These are phyloP conservation scores for Hypocryptadius cinnamomeus DNA, from an alignment of 2,113 vertebrate species.

Conservation along the genomic window DNA sequence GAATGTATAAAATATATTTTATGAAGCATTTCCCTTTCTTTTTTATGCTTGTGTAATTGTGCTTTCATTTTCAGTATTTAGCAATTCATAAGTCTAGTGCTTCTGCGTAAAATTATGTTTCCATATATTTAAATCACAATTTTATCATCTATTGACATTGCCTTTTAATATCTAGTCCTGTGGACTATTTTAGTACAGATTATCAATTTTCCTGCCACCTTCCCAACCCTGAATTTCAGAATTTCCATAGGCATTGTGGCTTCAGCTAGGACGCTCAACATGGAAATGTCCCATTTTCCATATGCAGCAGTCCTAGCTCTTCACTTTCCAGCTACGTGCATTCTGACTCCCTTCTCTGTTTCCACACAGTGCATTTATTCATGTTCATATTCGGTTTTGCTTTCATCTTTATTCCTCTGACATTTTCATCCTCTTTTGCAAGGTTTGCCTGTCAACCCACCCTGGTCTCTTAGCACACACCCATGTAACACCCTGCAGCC, in stretches of 20 bases:
- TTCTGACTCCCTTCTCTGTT: background rate
- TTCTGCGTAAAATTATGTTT: background rate
- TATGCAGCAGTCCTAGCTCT: background rate
- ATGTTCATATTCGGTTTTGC: background rate
- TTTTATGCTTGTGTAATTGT: background rate
- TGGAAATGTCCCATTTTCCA: background rate
- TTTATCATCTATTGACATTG: background rate
- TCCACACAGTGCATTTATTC: background rate
- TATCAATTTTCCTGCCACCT: background rate
- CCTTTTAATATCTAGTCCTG: background rate
- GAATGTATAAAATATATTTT: background rate
- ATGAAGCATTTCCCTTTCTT: background rate
- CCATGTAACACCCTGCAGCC: fast-evolving
- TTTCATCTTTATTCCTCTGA: background rate
- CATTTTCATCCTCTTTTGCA: background rate
- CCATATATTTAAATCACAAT: background rate
- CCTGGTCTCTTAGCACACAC: background rate
- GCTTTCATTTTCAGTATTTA: background rate
- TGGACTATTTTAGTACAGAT: background rate
- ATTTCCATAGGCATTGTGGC: background rate
- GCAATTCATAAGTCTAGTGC: background rate
- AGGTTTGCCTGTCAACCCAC: background rate
- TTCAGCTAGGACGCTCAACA: background rate
- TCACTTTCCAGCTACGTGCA: background rate
- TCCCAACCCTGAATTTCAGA: background rate